Evolutionary conservation across 2,113 vertebrate species (phyloP), one percentile per base, ranked within the genome.

Genomic region (Caranx melampygus): DNA sequence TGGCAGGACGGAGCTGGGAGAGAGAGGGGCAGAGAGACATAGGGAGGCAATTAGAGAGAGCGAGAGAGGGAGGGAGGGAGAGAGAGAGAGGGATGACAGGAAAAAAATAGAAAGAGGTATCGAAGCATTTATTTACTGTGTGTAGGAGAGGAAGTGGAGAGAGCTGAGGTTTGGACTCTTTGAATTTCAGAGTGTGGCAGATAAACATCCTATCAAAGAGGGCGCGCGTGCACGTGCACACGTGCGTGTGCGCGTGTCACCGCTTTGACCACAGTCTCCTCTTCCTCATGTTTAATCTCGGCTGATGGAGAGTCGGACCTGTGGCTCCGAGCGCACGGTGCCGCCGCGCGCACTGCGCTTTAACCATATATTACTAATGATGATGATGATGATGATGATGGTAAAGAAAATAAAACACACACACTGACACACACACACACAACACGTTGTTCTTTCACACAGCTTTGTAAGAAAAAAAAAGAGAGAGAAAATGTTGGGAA

Each of bases 401-500:
- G 26, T 26, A 26, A 26, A 26, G 47, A 14, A 3, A 44, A 11
- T 11, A 11, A 49, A 16, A 49, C 45, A 47, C 45, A 47, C 45
- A 15, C 45, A n/a, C n/a, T n/a, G n/a, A n/a, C n/a, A 16, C 45
- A 15, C 45, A 9, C 42, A 11, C 42, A 9, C 42, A 11, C 42
- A 44, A 44, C 42, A 11, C 26, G 26, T 26, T 26, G 26, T 26
- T 26, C 26, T 26, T 26, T 26, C 40, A 42, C 40, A 42, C 11
- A 1, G 5, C 49, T 80, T n/a, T 61, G 37, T 45, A 9, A 33
- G 15, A 47, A 66, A 35, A 15, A 67, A 13, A 72, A 55, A 13
- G 60, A 55, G 69, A 51, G 2, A 70, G 5, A 59, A 61, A 78
- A 66, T 78, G 78, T 75, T 82, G 73, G 78, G 65, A 82, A 83